Evolutionary conservation across 1,140 invertebrate species (phyloP).

Genomic region (Cyclargus thomasi): DNA sequence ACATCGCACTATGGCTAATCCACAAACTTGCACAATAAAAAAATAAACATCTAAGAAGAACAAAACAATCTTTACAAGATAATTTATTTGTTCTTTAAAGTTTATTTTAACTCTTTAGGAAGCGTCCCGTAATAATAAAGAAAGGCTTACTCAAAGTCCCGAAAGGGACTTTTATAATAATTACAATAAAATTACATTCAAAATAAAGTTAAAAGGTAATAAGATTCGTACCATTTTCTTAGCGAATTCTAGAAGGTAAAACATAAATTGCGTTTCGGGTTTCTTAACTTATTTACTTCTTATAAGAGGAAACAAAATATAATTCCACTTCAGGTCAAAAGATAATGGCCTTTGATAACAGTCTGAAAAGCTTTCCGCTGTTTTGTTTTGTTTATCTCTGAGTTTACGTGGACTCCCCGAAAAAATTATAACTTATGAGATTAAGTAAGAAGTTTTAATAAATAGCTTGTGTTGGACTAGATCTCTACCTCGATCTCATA

Average conservation of each 20-base stretch:
- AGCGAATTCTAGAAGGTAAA: constrained; percentile 47
- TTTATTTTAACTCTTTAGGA: background rate
- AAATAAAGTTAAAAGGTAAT: background rate
- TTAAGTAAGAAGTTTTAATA: constrained; percentile 71
- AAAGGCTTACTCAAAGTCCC: background rate
- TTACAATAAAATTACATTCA: constrained; percentile 5
- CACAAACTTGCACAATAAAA: too few species aligned
- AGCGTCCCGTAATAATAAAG: background rate
- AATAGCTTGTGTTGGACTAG: constrained; percentile 53
- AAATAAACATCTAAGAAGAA: too few species aligned
- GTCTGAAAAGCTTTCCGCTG: constrained; percentile 68
- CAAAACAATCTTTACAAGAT: too few species aligned
- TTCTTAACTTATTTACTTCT: constrained; percentile 65
- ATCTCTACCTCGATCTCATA: constrained; percentile 44
- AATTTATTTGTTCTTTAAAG: too few species aligned
- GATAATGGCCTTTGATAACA: constrained; percentile 71
- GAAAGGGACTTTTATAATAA: constrained; percentile 6
- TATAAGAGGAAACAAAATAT: constrained; percentile 64
- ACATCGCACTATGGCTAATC: too few species aligned
- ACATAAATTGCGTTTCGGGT: constrained; percentile 63
- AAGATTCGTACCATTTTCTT: constrained; percentile 14
- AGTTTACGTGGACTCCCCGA: constrained; percentile 60
- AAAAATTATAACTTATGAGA: constrained; percentile 70
- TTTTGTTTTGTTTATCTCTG: constrained; percentile 68
- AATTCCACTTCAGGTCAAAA: constrained; percentile 67